A percentile compares a stretch with the other conserved stretches of the same genome.
Conservation (phyloP, 2,113 vertebrate species). For the Dasyprocta punctata region DNA sequence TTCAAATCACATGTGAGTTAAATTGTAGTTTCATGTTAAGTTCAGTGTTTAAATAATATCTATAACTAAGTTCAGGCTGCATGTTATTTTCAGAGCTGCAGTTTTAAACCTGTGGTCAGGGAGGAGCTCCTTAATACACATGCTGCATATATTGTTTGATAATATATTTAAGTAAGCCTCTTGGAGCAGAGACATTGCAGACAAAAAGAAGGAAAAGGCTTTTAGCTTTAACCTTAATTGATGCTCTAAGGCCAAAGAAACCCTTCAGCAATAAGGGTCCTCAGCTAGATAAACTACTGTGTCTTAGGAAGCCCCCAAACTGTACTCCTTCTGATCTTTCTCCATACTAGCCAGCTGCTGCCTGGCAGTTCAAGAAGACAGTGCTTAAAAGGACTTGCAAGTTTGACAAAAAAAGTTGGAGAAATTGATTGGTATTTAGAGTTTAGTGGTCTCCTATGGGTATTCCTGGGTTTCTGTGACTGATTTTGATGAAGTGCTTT, state of each 20-base stretch:
- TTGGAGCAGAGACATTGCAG: background rate
- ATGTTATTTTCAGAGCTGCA: background rate
- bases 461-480: conserved; percentile 89
- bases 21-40: background rate
- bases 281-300: conserved; percentile 51
- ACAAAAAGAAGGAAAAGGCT: conserved; percentile 43
- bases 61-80: background rate
- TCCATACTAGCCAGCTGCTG: conserved; percentile 71
- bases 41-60: background rate
- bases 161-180: background rate
- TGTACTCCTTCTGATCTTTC: conserved; percentile 22
- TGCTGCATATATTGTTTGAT: conserved; percentile 16
- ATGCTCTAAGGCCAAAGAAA: conserved; percentile 43
- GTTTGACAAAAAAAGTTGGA: conserved; percentile 89
- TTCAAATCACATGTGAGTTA: background rate
- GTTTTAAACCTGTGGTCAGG: background rate
- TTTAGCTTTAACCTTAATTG: conserved; percentile 69
- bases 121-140: background rate
- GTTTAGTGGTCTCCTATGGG: conserved; percentile 89
- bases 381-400: conserved; percentile 86
- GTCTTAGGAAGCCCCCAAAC: conserved; percentile 36
- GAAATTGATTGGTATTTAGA: conserved; percentile 92
- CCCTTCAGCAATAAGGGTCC: conserved; percentile 52
- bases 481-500: conserved; percentile 93
- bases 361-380: conserved; percentile 81